Base-by-base conservation (phyloP, 2,797 vertebrate genomes). In the Labeo calbasu region DNA sequence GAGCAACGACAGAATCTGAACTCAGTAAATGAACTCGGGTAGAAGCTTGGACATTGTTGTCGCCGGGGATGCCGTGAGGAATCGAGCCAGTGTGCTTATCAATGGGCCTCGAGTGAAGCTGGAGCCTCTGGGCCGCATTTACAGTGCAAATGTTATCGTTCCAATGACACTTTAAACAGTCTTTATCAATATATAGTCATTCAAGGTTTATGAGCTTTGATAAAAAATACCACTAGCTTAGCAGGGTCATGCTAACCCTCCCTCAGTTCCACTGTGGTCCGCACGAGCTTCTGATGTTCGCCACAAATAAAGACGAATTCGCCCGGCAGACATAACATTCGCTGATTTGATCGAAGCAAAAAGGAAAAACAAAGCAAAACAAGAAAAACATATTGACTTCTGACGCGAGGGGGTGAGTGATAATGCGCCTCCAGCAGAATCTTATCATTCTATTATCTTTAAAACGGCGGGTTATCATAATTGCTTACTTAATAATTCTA, bases 121-220 rank as follows among this genome's bases (percentile, higher is more conserved):
- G 89, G 90, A 93, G 94, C 88, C 90, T 90, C 88, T 59, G 3
- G 89, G 92, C 89, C 89, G 88, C 94, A 95, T 96, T 95, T 95
- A 95, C 94, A 95, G 95, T 95, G 93, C 93, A 95, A 96, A 90
- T 94, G 96, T 97, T 99, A 97, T 98, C 96, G 66, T 92, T 94
- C 94, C 94, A 94, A 97, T 95, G 96, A 96, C 96, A 97, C 96
- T 97, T 98, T 97, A 98, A 98, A 98, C 96, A 97, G 95, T 91
- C 93, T 96, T 99, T 99, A 98, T 99, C 97, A 89, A 95, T 97
- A 96, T 96, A 96, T 96, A 95, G 95, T 98, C 97, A 97, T 96
- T 98, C 96, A 97, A 95, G 94, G 96, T 99, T 99, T 98, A 99
- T 97, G 97, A 97, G 96, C 95, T 92, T 96, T 96, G 98, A 99